phyloP scores from a whole-genome alignment of 2,113 vertebrate species.

The Entosphenus tridentatus region DNA sequence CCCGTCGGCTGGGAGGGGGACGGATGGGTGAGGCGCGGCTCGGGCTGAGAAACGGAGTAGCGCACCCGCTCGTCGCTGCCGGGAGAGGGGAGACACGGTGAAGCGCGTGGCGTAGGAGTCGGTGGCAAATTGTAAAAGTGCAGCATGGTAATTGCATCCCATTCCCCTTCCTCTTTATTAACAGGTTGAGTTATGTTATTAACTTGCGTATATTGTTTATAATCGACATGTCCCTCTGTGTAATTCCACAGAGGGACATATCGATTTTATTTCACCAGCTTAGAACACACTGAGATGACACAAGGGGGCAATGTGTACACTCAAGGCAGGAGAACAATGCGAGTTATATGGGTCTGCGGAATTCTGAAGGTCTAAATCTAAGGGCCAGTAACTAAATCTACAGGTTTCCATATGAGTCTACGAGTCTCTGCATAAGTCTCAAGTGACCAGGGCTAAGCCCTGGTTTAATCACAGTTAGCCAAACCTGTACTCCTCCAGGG shows the following conservation, averaged over 20 bases:
- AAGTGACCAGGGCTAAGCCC: neutral
- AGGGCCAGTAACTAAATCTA: neutral
- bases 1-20: conserved; percentile 34
- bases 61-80: conserved; percentile 44
- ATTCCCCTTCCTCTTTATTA: neutral
- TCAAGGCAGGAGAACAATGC: neutral
- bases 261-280: neutral
- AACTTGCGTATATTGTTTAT: neutral
- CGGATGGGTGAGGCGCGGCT: conserved; percentile 27
- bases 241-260: neutral
- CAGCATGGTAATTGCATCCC: neutral
- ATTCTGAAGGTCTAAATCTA: neutral
- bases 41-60: conserved; percentile 74
- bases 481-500: neutral
- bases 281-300: neutral
- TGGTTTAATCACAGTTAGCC: neutral
- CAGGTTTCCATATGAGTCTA: neutral
- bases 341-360: neutral
- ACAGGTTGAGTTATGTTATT: neutral
- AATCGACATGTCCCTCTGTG: neutral
- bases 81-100: neutral
- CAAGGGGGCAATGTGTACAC: neutral
- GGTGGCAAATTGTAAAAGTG: conserved; percentile 1
- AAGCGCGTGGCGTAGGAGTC: conserved; percentile 11
- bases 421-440: neutral